Percentiles rank a stretch among this genome's conserved stretches.
Evolutionary conservation across 2,888 invertebrate genomes (phyloP).

Genomic region (Hirtodrosophila confusa): DNA sequence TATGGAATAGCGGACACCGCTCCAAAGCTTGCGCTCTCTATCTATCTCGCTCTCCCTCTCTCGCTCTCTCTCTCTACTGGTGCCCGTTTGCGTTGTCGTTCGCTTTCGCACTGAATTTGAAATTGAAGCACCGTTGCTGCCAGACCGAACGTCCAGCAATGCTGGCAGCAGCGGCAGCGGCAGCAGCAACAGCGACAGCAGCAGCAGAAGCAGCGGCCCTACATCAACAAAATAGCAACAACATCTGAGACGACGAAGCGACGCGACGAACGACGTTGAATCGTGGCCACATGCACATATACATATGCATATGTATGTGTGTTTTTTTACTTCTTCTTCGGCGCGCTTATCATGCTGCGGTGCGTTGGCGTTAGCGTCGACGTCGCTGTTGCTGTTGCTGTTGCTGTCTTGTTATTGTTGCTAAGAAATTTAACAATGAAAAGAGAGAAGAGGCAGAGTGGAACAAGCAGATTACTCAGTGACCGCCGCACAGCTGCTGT

Average conservation of each 20-base stretch:
- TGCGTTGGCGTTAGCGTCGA: constrained; percentile 49
- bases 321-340: constrained; percentile 49
- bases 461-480: constrained; percentile 7
- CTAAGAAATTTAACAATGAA: constrained; percentile 61
- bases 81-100: constrained; percentile 61
- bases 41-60: constrained; percentile 22
- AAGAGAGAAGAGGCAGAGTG: constrained; percentile 15
- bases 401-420: constrained; percentile 44
- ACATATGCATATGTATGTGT: constrained; percentile 19
- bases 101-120: constrained; percentile 69
- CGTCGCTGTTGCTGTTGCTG: constrained; percentile 4
- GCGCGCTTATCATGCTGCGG: constrained; percentile 48
- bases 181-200: constrained; percentile 12
- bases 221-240: constrained; percentile 46
- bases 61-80: constrained; percentile 15
- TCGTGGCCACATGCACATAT: constrained; percentile 32
- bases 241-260: constrained; percentile 43
- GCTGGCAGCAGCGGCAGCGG: constrained; percentile 18
- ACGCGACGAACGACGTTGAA: constrained; percentile 30
- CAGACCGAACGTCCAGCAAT: constrained; percentile 55
- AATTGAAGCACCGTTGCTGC: constrained; percentile 58
- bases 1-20: constrained; percentile 41
- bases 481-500: not conserved
- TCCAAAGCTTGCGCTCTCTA: constrained; percentile 22
- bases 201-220: constrained; percentile 35